These are phyloP conservation scores for Caranx ignobilis DNA, from an alignment of 2,113 vertebrate genomes.

Conservation along the genomic window DNA sequence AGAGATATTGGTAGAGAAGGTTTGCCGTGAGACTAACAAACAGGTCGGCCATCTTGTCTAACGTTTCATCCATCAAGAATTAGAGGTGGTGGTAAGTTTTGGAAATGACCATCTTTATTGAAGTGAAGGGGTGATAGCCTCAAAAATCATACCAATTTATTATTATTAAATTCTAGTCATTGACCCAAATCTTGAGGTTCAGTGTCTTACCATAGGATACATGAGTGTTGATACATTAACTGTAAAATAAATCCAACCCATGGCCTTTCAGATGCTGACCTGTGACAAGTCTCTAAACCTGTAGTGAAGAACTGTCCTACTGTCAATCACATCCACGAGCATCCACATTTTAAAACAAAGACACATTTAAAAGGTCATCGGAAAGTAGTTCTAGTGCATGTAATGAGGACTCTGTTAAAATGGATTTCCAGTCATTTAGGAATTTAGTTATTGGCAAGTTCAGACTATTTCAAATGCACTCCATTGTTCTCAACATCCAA, in stretches of 20 bases:
- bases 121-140: not conserved
- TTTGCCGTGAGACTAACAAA: constrained; percentile 39
- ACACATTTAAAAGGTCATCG: not conserved
- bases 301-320: not conserved
- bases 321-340: not conserved
- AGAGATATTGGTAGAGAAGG: constrained; percentile 15
- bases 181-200: not conserved
- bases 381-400: not conserved
- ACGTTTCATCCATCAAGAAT: constrained; percentile 17
- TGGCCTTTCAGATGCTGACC: not conserved
- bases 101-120: constrained; percentile 2
- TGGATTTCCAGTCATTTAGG: not conserved
- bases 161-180: constrained; percentile 44
- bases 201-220: constrained; percentile 12
- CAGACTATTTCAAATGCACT: not conserved
- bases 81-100: constrained; percentile 8
- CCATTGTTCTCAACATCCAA: not conserved
- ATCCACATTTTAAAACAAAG: not conserved
- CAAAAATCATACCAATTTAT: constrained; percentile 29
- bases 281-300: not conserved
- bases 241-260: constrained; percentile 15
- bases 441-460: not conserved
- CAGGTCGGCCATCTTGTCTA: constrained; percentile 16
- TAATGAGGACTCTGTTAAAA: not conserved
- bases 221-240: constrained; percentile 21